Percentiles rank a stretch among this genome's conserved stretches.
These are phyloP conservation scores for Karalla daura DNA, from an alignment of 2,797 vertebrate genomes.

Conservation along the genomic window DNA sequence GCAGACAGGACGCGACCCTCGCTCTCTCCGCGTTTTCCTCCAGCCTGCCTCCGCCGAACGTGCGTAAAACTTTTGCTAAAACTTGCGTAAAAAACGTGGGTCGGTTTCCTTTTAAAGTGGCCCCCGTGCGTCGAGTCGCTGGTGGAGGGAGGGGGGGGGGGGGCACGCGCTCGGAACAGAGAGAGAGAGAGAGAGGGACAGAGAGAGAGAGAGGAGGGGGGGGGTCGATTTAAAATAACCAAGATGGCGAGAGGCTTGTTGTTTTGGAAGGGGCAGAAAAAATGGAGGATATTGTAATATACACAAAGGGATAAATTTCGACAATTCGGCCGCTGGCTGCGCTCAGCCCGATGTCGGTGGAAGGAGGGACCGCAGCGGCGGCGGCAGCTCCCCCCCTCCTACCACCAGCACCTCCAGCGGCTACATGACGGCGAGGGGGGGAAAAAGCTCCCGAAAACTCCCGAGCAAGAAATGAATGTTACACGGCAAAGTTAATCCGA, in stretches of 20 bases:
- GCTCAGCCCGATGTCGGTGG: slow-evolving; percentile 82
- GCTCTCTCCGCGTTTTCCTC: slow-evolving; percentile 23
- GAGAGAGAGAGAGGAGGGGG: slow-evolving; percentile 16
- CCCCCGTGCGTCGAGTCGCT: slow-evolving; percentile 22
- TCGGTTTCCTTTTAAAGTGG: slow-evolving; percentile 76
- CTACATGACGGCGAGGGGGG: slow-evolving; percentile 15
- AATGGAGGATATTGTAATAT: slow-evolving; percentile 99
- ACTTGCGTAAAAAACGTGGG: slow-evolving; percentile 69
- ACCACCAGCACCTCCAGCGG: slow-evolving; percentile 52
- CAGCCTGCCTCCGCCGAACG: slow-evolving; percentile 74
- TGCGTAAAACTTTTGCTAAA: slow-evolving; percentile 80
- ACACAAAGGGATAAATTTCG: slow-evolving; percentile 99
- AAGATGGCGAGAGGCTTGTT: slow-evolving; percentile 99
- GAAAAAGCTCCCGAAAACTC: slow-evolving; percentile 56
- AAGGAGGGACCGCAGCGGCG: slow-evolving; percentile 91
- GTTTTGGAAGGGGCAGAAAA: slow-evolving; percentile 95
- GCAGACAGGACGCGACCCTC: slow-evolving; percentile 78
- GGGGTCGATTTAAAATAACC: slow-evolving; percentile 89
- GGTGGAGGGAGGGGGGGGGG: neutral
- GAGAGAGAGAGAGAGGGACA: neutral
- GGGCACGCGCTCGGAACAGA: neutral
- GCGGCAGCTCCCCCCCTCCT: slow-evolving; percentile 71
- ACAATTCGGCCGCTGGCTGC: slow-evolving; percentile 85
- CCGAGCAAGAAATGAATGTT: slow-evolving; percentile 40
- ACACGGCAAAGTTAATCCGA: slow-evolving; percentile 58